These are phyloP conservation scores for Melanostoma scalare DNA, from an alignment of 2,888 invertebrate genomes.

Conservation along the genomic window DNA sequence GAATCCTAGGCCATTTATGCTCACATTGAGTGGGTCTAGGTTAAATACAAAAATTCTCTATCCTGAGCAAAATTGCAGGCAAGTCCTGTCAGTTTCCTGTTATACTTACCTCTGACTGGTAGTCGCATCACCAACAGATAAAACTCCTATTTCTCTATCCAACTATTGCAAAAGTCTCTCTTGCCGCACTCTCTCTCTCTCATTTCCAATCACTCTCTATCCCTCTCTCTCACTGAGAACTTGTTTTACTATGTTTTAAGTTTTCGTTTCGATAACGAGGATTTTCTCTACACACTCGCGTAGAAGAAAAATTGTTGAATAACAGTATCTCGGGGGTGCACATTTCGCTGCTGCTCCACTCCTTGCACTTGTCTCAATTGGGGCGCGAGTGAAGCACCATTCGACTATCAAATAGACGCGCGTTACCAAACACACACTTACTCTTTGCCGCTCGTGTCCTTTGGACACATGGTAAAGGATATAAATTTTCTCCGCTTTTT, in stretches of 20 bases:
- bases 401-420: constrained; percentile 57
- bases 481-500: constrained; percentile 57
- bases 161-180: background rate
- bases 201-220: background rate
- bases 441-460: constrained; percentile 13
- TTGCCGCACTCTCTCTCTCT: background rate
- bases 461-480: constrained; percentile 41
- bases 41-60: background rate
- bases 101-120: constrained; percentile 48
- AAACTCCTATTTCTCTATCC: constrained; percentile 18
- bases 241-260: constrained; percentile 19
- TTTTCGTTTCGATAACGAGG: background rate
- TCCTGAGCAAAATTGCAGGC: constrained; percentile 42
- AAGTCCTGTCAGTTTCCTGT: constrained; percentile 54
- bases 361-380: constrained; percentile 71
- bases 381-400: constrained; percentile 61
- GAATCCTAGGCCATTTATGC: constrained; percentile 26
- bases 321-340: constrained; percentile 61
- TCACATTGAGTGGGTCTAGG: constrained; percentile 29
- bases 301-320: constrained; percentile 63
- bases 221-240: constrained; percentile 23
- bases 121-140: constrained; percentile 13
- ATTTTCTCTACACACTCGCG: constrained; percentile 35
- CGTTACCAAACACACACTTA: constrained; percentile 42
- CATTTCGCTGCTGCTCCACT: constrained; percentile 64